phyloP scores from a whole-genome alignment of 2,113 vertebrate species.

The Himantopus leucocephalus region DNA sequence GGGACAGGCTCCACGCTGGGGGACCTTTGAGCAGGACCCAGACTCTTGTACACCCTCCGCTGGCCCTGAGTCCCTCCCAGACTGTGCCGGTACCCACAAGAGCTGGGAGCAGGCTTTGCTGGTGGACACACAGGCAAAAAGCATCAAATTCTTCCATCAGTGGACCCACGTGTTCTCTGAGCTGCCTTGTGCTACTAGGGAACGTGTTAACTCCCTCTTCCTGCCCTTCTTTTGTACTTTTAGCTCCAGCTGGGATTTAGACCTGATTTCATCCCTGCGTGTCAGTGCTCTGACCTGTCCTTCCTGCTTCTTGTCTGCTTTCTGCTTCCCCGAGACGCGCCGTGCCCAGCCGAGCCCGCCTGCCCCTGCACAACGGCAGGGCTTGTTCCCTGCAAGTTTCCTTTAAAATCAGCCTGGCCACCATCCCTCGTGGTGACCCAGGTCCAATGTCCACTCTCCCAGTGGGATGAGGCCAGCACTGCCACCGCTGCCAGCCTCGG shows the following conservation, averaged over 20 bases:
- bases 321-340: background rate
- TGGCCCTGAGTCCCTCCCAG: background rate
- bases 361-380: background rate
- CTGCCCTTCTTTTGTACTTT: background rate
- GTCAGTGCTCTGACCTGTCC: background rate
- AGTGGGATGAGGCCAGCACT: background rate
- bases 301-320: background rate
- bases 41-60: background rate
- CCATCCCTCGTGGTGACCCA: fast-evolving
- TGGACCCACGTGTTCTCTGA: background rate
- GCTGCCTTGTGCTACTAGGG: background rate
- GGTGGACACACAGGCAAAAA: background rate
- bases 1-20: background rate
- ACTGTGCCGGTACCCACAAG: fast-evolving
- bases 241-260: background rate
- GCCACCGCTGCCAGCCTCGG: background rate
- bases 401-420: background rate
- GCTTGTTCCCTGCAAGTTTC: background rate
- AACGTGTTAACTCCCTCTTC: fast-evolving
- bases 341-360: fast-evolving
- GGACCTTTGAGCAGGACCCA: background rate
- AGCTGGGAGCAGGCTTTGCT: background rate
- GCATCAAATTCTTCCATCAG: background rate
- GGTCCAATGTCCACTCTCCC: fast-evolving
- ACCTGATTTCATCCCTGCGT: fast-evolving